A percentile compares a stretch with the other conserved stretches of the same genome.
These are phyloP conservation scores for Drosophila ohnishii DNA, from an alignment of 1,140 invertebrate species.

Conservation along the genomic window DNA sequence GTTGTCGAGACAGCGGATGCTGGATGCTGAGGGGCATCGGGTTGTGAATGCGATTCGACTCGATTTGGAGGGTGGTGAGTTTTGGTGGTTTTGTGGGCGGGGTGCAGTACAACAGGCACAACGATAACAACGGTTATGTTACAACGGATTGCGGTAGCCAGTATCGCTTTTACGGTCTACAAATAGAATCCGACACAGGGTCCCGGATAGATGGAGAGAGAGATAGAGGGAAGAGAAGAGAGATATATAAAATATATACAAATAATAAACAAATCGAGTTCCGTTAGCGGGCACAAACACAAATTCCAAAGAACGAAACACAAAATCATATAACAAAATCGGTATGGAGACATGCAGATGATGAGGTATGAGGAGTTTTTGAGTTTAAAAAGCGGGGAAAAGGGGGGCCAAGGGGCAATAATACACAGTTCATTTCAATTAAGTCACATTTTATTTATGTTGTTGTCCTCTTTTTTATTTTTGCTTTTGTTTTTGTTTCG, in stretches of 20 bases:
- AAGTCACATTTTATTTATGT: slow-evolving; percentile 64
- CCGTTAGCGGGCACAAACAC: slow-evolving; percentile 46
- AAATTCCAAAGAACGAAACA: slow-evolving; percentile 33
- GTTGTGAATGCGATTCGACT: slow-evolving; percentile 37
- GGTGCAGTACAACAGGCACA: slow-evolving; percentile 57
- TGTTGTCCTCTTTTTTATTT: slow-evolving; percentile 31
- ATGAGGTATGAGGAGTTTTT: slow-evolving; percentile 13
- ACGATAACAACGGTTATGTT: slow-evolving; percentile 68
- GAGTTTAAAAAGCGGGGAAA: slow-evolving; percentile 32
- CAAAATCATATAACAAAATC: slow-evolving; percentile 34
- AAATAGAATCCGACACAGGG: slow-evolving; percentile 55
- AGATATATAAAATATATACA: slow-evolving; percentile 43
- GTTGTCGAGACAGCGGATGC: slow-evolving; percentile 50
- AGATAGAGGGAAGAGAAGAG: slow-evolving; percentile 45
- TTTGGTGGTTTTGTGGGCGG: slow-evolving; percentile 44
- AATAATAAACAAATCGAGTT: slow-evolving; percentile 37
- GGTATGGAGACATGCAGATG: slow-evolving; percentile 51
- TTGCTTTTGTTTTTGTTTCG: slow-evolving; percentile 29
- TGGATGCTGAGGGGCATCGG: slow-evolving; percentile 31
- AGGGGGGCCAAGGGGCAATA: slow-evolving; percentile 38
- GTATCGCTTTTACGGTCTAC: slow-evolving; percentile 77
- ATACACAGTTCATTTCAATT: slow-evolving; percentile 71
- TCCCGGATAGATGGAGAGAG: slow-evolving; percentile 34
- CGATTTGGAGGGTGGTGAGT: slow-evolving; percentile 14
- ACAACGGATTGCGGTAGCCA: slow-evolving; percentile 66